phyloP scores from a whole-genome alignment of 2,797 vertebrate genomes.

The Sebastes miniatus region DNA sequence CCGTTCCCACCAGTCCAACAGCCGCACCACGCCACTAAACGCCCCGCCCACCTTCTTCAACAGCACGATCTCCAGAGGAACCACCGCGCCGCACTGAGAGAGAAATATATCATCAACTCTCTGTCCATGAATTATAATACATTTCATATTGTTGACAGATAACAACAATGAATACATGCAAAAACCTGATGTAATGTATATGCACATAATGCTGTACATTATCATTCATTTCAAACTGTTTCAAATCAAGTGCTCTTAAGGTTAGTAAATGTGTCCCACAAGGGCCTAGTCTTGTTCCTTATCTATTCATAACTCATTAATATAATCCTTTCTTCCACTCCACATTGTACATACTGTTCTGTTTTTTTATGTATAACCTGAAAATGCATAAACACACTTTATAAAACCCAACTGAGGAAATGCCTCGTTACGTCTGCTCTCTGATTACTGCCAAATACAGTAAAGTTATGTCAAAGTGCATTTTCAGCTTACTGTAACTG shows the following conservation, averaged over 20 bases:
- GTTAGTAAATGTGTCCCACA: too few relatives aligned
- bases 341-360: too few relatives aligned
- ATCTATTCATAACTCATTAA: too few relatives aligned
- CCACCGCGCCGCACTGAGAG: constrained; percentile 75
- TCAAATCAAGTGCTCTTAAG: too few relatives aligned
- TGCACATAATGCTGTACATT: background rate
- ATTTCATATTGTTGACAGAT: background rate
- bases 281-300: too few relatives aligned
- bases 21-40: constrained; percentile 89
- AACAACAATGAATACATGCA: background rate
- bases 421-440: background rate
- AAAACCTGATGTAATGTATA: background rate
- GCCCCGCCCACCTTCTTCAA: constrained; percentile 90
- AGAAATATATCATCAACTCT: background rate
- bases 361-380: too few relatives aligned
- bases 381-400: background rate
- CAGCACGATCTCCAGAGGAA: constrained; percentile 92
- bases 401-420: background rate
- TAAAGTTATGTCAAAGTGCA: too few relatives aligned
- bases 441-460: background rate
- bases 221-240: too few relatives aligned
- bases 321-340: too few relatives aligned
- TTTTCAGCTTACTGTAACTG: too few relatives aligned
- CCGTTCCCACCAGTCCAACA: constrained; percentile 92
- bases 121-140: background rate